A percentile compares a stretch with the other conserved stretches of the same genome.
Conservation (phyloP, 2,888 invertebrate species). For the Himalopsyche japonica region DNA sequence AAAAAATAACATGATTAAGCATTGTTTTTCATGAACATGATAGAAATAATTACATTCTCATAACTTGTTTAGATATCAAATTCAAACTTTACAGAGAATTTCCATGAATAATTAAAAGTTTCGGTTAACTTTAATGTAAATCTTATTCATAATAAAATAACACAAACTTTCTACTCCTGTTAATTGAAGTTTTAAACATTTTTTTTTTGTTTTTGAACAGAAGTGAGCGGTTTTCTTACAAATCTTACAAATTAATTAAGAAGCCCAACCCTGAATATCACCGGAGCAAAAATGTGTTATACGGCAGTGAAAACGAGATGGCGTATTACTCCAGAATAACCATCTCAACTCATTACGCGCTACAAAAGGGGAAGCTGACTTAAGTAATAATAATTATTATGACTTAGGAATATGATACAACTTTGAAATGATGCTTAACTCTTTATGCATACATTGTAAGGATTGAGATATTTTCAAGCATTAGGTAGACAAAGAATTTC, state of each 20-base stretch:
- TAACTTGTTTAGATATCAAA: too few species aligned
- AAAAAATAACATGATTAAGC: too few species aligned
- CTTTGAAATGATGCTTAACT: slow-evolving; percentile 1
- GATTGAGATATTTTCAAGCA: neutral
- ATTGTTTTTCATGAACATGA: too few species aligned
- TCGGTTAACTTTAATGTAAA: too few species aligned
- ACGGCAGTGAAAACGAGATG: slow-evolving; percentile 2
- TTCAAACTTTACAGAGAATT: too few species aligned
- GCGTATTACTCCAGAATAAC: slow-evolving; percentile 13
- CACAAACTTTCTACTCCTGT: neutral
- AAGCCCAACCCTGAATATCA: neutral
- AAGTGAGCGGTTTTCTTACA: neutral
- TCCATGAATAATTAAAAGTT: too few species aligned
- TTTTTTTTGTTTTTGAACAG: neutral
- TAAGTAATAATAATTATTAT: slow-evolving; percentile 30
- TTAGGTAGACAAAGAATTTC: neutral
- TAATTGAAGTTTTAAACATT: neutral
- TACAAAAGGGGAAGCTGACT: slow-evolving; percentile 3
- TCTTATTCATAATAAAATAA: neutral
- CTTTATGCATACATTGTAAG: neutral
- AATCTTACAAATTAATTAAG: slow-evolving; percentile 10
- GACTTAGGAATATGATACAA: slow-evolving; percentile 22
- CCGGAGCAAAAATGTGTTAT: neutral
- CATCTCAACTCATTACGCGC: slow-evolving; percentile 18
- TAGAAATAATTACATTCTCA: too few species aligned